A percentile compares a stretch with the other conserved stretches of the same genome.
Conservation (phyloP, 1,140 invertebrate genomes). For the Lucilia sericata region DNA sequence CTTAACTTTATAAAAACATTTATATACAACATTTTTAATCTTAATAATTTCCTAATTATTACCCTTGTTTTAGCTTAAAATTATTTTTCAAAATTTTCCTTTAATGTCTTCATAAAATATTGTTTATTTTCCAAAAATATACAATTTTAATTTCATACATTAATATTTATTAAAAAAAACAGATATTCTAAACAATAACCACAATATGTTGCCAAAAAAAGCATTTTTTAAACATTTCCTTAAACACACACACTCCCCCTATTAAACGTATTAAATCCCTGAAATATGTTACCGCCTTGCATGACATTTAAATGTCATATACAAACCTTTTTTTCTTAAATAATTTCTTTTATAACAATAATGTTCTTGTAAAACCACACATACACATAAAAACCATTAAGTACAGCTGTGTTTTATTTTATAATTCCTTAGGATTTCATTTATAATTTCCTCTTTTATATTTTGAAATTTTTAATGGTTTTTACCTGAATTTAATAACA, state of each 20-base stretch:
- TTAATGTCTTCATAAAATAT: too few relatives aligned
- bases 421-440: not conserved
- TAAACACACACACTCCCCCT: not conserved
- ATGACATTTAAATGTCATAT: conserved; percentile 21
- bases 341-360: conserved; percentile 15
- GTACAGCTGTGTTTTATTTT: not conserved
- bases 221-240: not conserved
- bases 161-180: conserved; percentile 15
- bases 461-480: too few relatives aligned
- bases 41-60: too few relatives aligned
- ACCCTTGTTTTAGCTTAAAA: too few relatives aligned
- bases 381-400: not conserved
- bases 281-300: conserved; percentile 10
- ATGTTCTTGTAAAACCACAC: conserved; percentile 10
- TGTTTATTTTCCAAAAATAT: too few relatives aligned
- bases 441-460: too few relatives aligned
- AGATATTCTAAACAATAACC: not conserved
- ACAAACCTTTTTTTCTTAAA: conserved; percentile 11
- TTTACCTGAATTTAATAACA: too few relatives aligned
- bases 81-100: too few relatives aligned
- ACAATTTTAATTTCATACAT: not conserved
- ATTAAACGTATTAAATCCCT: not conserved
- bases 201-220: not conserved
- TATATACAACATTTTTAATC: too few relatives aligned
- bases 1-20: too few relatives aligned